phyloP scores from a whole-genome alignment of 2,113 vertebrate species.

The Tonatia bakeri region DNA sequence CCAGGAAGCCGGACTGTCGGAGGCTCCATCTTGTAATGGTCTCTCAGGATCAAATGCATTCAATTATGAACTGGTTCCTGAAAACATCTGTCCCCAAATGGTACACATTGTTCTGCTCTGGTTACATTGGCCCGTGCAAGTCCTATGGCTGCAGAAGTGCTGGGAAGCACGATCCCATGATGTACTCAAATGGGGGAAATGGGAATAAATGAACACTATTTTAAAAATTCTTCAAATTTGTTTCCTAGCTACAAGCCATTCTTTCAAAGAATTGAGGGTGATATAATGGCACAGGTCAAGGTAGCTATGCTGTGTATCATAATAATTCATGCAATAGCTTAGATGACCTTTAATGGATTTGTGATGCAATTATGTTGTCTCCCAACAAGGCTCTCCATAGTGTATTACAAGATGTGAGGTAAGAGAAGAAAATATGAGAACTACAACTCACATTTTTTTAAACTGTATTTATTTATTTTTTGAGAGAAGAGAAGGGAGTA shows the following conservation, averaged over 20 bases:
- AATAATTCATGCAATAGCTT: not conserved
- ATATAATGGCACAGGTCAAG: not conserved
- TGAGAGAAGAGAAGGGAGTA: too few species aligned
- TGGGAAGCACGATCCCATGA: not conserved
- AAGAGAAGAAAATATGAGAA: not conserved
- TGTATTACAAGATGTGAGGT: not conserved
- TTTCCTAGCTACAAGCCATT: not conserved
- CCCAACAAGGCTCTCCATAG: not conserved
- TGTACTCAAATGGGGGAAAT: not conserved
- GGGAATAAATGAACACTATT: not conserved
- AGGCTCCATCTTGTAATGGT: not conserved
- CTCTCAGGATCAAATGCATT: not conserved
- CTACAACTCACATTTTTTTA: not conserved
- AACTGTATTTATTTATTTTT: too few species aligned
- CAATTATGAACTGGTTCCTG: not conserved
- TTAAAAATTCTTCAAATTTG: not conserved
- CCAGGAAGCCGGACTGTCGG: not conserved
- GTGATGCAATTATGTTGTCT: not conserved
- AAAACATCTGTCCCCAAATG: not conserved
- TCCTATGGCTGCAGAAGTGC: not conserved
- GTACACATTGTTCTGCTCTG: not conserved
- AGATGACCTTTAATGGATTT: not conserved
- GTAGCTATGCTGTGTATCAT: not conserved
- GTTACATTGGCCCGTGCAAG: not conserved
- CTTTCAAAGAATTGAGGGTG: not conserved